phyloP scores from a whole-genome alignment of 2,888 invertebrate species.

The Lypha dubia region DNA sequence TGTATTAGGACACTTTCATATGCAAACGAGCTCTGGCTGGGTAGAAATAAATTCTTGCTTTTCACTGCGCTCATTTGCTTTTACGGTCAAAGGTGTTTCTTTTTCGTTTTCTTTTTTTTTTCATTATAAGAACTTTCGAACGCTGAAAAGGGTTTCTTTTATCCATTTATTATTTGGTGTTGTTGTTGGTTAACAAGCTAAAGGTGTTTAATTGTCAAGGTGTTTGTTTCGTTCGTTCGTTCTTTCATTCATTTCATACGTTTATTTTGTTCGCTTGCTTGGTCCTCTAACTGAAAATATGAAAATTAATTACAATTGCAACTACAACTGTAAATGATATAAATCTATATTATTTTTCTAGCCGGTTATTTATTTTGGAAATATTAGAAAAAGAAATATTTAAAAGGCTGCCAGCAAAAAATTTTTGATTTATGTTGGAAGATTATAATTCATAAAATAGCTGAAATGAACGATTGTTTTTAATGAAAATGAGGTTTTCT shows the following conservation, averaged over 20 bases:
- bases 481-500: no score
- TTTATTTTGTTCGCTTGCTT: constrained; percentile 36
- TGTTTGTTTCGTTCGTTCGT: constrained; percentile 57
- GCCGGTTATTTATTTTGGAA: not conserved
- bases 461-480: not conserved
- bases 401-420: constrained; percentile 18
- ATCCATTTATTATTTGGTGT: constrained; percentile 24
- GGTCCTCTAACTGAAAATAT: constrained; percentile 61
- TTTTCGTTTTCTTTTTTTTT: not conserved
- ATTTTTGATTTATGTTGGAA: constrained; percentile 54
- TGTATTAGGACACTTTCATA: constrained; percentile 70
- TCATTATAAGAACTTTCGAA: constrained; percentile 13
- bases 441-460: constrained; percentile 23
- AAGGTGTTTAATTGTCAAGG: constrained; percentile 71
- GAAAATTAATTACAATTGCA: constrained; percentile 72
- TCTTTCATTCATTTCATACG: constrained; percentile 24
- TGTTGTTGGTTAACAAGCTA: constrained; percentile 54
- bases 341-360: constrained; percentile 57
- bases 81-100: constrained; percentile 70
- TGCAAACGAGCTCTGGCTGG: constrained; percentile 71
- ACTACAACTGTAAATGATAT: constrained; percentile 48
- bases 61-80: constrained; percentile 3
- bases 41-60: constrained; percentile 1
- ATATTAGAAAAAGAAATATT: not conserved
- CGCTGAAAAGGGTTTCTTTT: constrained; percentile 61